phyloP scores from a whole-genome alignment of 2,797 vertebrate species.

The Emys orbicularis region DNA sequence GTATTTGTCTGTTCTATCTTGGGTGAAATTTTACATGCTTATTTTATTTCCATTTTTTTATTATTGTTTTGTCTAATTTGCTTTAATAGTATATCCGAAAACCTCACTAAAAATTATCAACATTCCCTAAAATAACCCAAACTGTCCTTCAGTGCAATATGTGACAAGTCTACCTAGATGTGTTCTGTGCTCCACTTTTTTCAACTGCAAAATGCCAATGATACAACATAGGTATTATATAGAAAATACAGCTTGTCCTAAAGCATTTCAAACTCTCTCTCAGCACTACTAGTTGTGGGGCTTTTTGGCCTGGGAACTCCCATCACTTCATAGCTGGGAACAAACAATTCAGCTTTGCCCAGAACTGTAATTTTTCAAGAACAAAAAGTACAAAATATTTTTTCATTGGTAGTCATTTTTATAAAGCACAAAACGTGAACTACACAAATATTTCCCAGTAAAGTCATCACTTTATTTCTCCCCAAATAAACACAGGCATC shows the following conservation, averaged over 20 bases:
- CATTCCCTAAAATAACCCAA: not conserved
- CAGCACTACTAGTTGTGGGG: not conserved
- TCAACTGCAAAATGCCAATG: not conserved
- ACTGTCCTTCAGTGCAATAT: not conserved
- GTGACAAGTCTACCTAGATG: not conserved
- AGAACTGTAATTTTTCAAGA: constrained; percentile 47
- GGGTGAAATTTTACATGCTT: not conserved
- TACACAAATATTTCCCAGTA: constrained; percentile 8
- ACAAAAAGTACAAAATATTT: constrained; percentile 19
- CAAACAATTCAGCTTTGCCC: not conserved
- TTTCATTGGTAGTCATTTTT: not conserved
- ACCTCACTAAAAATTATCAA: not conserved
- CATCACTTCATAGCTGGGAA: constrained; percentile 13
- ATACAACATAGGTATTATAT: not conserved
- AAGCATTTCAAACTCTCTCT: not conserved
- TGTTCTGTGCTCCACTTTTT: not conserved
- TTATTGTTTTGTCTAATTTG: not conserved
- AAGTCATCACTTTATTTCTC: constrained; percentile 6
- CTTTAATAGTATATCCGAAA: not conserved
- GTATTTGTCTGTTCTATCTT: not conserved
- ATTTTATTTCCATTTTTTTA: not conserved
- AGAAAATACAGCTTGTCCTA: not conserved
- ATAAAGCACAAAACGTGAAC: not conserved
- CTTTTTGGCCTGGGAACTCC: not conserved
- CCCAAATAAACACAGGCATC: constrained; percentile 17